Conservation (phyloP, 1,140 invertebrate genomes). For the Pristionchus pacificus region DNA sequence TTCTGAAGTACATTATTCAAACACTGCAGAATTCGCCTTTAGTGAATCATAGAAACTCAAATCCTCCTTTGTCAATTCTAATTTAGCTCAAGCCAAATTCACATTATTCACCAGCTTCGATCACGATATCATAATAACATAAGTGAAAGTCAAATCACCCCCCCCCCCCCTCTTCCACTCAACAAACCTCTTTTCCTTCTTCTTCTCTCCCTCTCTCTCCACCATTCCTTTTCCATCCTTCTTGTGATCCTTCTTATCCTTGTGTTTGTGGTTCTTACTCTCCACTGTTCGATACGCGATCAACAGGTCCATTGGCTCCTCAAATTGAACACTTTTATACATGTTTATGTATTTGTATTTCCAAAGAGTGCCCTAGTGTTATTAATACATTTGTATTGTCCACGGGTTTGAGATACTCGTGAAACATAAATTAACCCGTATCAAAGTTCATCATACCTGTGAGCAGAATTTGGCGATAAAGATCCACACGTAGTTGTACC, state of each 20-base stretch:
- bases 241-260: constrained; percentile 20
- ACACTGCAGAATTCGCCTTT: too few relatives aligned
- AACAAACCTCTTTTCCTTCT: constrained; percentile 2
- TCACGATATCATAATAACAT: too few relatives aligned
- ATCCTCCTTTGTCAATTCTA: too few relatives aligned
- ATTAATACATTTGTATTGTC: not conserved
- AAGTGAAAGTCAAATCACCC: too few relatives aligned
- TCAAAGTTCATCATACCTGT: not conserved
- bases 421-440: constrained; percentile 9
- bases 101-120: too few relatives aligned
- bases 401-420: constrained; percentile 6
- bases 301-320: constrained; percentile 13
- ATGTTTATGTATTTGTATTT: constrained; percentile 21
- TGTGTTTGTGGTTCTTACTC: constrained; percentile 10
- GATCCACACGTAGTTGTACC: constrained; percentile 54
- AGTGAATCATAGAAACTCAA: too few relatives aligned
- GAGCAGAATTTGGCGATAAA: constrained; percentile 41
- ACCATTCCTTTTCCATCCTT: constrained; percentile 15
- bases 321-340: constrained; percentile 23
- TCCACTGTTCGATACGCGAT: constrained; percentile 1
- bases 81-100: too few relatives aligned
- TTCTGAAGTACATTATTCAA: too few relatives aligned
- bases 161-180: too few relatives aligned
- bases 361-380: not conserved
- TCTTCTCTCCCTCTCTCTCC: constrained; percentile 17